These are phyloP conservation scores for Megalops cyprinoides DNA, from an alignment of 2,797 vertebrate species.

Conservation along the genomic window DNA sequence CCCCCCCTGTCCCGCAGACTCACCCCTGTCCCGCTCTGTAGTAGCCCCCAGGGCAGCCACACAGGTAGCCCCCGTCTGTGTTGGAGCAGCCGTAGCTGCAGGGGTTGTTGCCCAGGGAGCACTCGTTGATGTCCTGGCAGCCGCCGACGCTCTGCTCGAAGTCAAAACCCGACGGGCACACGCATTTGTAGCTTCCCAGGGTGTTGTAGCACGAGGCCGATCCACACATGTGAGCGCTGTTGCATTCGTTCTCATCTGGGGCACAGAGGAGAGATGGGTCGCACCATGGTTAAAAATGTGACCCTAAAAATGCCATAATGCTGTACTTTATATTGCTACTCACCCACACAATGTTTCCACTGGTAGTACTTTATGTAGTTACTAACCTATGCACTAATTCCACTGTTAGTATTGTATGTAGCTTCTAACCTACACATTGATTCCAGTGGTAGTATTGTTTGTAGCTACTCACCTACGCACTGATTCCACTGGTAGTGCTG, in stretches of 20 bases:
- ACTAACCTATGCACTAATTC: constrained; percentile 87
- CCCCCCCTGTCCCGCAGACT: constrained; percentile 50
- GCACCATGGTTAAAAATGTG: background rate
- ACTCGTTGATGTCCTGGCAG: constrained; percentile 84
- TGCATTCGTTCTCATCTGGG: constrained; percentile 83
- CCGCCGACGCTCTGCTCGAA: constrained; percentile 73
- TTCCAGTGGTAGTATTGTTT: constrained; percentile 84
- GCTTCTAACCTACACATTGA: constrained; percentile 82
- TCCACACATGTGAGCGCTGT: constrained; percentile 68
- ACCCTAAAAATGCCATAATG: constrained; percentile 66
- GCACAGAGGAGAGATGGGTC: background rate
- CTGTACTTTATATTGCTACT: constrained; percentile 68
- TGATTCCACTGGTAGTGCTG: constrained; percentile 87
- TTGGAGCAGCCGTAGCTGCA: constrained; percentile 85
- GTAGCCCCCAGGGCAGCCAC: constrained; percentile 84
- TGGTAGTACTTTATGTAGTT: constrained; percentile 76
- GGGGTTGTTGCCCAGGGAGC: constrained; percentile 64
- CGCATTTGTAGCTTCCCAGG: constrained; percentile 80
- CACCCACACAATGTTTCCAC: constrained; percentile 86
- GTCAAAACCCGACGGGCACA: constrained; percentile 82
- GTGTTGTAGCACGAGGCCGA: constrained; percentile 85
- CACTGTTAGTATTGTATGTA: constrained; percentile 81
- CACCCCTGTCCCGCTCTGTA: constrained; percentile 91
- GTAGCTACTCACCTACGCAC: constrained; percentile 79
- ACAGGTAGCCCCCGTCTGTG: constrained; percentile 81